phyloP scores from a whole-genome alignment of 2,888 invertebrate species.

The Andrena flavipes region DNA sequence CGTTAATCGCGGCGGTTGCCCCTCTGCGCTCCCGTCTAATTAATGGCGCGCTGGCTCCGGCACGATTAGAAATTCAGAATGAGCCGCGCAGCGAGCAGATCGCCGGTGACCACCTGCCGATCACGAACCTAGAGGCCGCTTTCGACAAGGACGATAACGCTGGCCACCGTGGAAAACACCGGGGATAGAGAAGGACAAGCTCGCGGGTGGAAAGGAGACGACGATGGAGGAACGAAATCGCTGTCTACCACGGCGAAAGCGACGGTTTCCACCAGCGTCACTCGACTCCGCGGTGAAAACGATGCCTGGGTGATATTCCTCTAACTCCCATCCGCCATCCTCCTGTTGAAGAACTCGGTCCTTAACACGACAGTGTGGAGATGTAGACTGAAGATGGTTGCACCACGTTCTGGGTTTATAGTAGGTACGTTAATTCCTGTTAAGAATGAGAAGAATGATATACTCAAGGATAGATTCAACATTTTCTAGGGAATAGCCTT shows the following conservation, averaged over 20 bases:
- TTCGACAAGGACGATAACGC: constrained; percentile 70
- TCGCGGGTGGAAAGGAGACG: constrained; percentile 51
- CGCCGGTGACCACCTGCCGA: constrained; percentile 72
- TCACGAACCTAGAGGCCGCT: constrained; percentile 68
- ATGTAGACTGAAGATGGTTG: no score
- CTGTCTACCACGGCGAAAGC: constrained; percentile 68
- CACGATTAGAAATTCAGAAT: constrained; percentile 71
- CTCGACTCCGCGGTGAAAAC: constrained; percentile 67
- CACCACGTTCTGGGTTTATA: no score
- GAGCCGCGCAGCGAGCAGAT: constrained; percentile 39
- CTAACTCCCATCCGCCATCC: no score
- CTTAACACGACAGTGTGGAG: no score
- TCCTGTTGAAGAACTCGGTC: no score
- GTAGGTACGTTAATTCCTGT: no score
- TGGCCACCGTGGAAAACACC: constrained; percentile 20
- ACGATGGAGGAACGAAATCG: constrained; percentile 47
- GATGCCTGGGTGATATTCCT: constrained; percentile 45
- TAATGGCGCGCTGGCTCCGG: constrained; percentile 53
- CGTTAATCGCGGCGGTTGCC: constrained; percentile 8
- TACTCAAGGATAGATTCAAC: no score
- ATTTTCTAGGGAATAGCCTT: no score
- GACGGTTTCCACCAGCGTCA: constrained; percentile 61
- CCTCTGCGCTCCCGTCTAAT: constrained; percentile 53
- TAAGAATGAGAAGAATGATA: no score
- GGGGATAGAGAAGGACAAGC: constrained; percentile 23